Base-by-base conservation (phyloP, 2,797 vertebrate species). In the Anguilla pacifica region DNA sequence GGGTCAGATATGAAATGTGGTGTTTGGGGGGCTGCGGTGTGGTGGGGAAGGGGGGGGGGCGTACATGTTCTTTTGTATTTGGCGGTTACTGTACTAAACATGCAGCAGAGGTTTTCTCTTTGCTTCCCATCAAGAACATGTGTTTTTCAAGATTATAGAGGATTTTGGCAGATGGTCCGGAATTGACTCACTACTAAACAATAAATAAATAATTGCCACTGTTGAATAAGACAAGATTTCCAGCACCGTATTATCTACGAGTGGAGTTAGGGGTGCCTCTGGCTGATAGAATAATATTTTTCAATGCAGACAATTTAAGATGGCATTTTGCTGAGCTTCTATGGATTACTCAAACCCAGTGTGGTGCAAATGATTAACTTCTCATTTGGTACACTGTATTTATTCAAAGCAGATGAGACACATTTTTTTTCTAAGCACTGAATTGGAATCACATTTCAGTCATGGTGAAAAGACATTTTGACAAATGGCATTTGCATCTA, bases 101-200 rank as follows among this genome's bases (percentile, higher is more conserved):
- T 88, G 86, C 61, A 81, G 31, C 55, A 28, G 5, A 83, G 77
- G 31, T 85, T 90, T 88, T 91, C 88, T 46, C 79, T 70, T 86
- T 25, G 89, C 72, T 88, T 87, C 57, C 86, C 49, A 9, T n/a
- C 72, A 90, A 86, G 86, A 89, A 89, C 86, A 84, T 88, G 28
- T 70, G 83, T 86, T 53, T 89, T 85, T 85, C 31, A 89, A 88
- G 88, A 89, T 88, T 88, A 86, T 87, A 85, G 72, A 85, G 87
- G 86, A 85, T 89, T 88, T 84, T 88, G 87, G 87, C 87, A 85
- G 88, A 15, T 61, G 53, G 84, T 86, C 51, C 55, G 61, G 81
- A 89, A 83, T 86, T 9, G 77, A 86, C 85, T 86, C 86, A 74
- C 64, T 87, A 57, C 64, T 74, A 86, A 77, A 85, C 51, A 88